Conservation (phyloP, 2,888 invertebrate genomes). For the Dioctria linearis region DNA sequence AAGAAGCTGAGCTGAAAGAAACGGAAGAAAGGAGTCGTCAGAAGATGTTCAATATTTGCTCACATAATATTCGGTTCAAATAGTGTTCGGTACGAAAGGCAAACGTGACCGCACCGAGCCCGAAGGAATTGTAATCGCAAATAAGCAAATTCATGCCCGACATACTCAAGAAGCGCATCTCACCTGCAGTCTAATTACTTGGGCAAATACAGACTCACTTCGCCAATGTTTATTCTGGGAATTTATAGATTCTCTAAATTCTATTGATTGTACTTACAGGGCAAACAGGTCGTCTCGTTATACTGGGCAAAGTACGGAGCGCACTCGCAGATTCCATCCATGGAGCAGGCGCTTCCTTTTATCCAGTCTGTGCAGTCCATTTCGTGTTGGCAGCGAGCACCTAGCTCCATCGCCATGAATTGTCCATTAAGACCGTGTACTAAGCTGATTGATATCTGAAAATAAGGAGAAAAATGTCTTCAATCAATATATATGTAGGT, state of each 20-base stretch:
- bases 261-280: constrained; percentile 77
- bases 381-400: constrained; percentile 70
- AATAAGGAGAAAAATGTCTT: constrained; percentile 35
- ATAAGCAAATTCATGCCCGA: constrained; percentile 13
- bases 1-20: constrained; percentile 82
- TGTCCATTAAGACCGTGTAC: constrained; percentile 38
- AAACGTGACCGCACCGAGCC: constrained; percentile 32
- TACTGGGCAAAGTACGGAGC: constrained; percentile 86
- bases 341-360: constrained; percentile 70
- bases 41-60: constrained; percentile 48
- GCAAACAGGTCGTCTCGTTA: constrained; percentile 85
- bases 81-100: not conserved
- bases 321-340: constrained; percentile 82
- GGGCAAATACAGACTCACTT: constrained; percentile 30
- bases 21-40: constrained; percentile 23
- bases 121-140: constrained; percentile 41
- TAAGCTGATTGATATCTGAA: constrained; percentile 59
- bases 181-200: constrained; percentile 49
- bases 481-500: not conserved
- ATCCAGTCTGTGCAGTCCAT: constrained; percentile 72
- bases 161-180: constrained; percentile 10
- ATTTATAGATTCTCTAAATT: constrained; percentile 17
- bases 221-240: constrained; percentile 29
- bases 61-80: not conserved
- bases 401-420: constrained; percentile 64